Evolutionary conservation across 2,797 vertebrate genomes (phyloP), one percentile per base, ranked within the genome.

Genomic region (Heteromormyrus szaboi): DNA sequence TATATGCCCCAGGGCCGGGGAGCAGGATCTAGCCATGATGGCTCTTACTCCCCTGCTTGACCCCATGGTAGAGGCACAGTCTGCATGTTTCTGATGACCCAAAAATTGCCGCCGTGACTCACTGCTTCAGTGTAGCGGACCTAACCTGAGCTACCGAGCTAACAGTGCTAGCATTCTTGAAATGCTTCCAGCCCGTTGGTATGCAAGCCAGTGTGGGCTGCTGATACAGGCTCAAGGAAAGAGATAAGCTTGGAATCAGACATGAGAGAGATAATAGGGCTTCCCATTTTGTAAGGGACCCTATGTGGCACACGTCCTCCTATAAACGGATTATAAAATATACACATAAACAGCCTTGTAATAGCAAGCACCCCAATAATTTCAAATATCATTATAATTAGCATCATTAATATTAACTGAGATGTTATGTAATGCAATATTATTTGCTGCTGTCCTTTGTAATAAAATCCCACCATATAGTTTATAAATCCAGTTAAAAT

Each of bases 111-210:
- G 12, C 33, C 4, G 4, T 37, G 29, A 33, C 12, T 72, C 68
- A 88, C 86, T 53, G 51, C 51, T 90, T 62, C 50, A 89, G 14
- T 68, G 56, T 7, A 86, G 88, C 59, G 86, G 76, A 91, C 88
- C 51, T 89, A 90, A 54, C 48, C 29, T 51, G 48, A 17, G 50
- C 29, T 85, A 54, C 84, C 5, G 0, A 29, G 48, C 9, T 53
- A 85, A 54, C 46, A 85, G 51, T 9, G 51, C 50, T 29, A 54
- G 33, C 50, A 85, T 85, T 85, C 84, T 54, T 85, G 46, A 85
- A 53, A 85, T 85, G 12, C 14, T 85, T 85, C 48, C 48, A 85
- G 84, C 25, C 29, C 5, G 14, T 85, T 53, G 84, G 46, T 51
- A 85, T 85, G 84, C 51, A 6, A 54, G 48, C 50, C 29, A 33